Evolutionary conservation across 2,797 vertebrate species (phyloP).

Genomic region (Eupleurogrammus muticus): DNA sequence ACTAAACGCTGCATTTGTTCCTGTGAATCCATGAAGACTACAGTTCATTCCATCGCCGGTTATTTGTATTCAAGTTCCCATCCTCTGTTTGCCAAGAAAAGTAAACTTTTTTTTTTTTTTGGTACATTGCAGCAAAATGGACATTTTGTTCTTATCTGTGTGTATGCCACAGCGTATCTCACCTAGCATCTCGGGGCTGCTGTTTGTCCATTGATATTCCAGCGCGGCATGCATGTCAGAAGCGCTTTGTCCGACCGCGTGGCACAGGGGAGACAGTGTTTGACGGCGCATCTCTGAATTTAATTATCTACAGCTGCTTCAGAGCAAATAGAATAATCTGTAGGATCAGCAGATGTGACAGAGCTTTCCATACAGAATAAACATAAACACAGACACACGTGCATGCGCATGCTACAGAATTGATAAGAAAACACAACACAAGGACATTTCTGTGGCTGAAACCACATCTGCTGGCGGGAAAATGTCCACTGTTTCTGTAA

Average conservation of each 20-base stretch:
- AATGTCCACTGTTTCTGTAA: slow-evolving; percentile 37
- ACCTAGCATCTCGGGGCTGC: slow-evolving; percentile 34
- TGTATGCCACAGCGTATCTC: slow-evolving; percentile 29
- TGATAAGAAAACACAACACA: slow-evolving; percentile 1
- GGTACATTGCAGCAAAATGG: slow-evolving; percentile 31
- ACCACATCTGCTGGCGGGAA: slow-evolving; percentile 5
- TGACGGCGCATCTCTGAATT: slow-evolving; percentile 75
- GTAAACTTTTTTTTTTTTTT: slow-evolving; percentile 26
- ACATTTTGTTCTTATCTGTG: slow-evolving; percentile 43
- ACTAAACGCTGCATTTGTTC: too few species aligned
- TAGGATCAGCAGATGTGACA: slow-evolving; percentile 63
- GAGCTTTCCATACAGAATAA: slow-evolving; percentile 28
- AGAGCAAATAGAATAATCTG: slow-evolving; percentile 72
- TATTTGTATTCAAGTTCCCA: slow-evolving; percentile 22
- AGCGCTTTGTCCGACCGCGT: slow-evolving; percentile 67
- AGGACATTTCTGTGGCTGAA: slow-evolving; percentile 13
- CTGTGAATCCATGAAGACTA: background rate
- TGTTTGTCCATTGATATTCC: slow-evolving; percentile 78
- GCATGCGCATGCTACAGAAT: background rate
- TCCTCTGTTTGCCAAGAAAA: slow-evolving; percentile 19
- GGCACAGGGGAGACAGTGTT: slow-evolving; percentile 63
- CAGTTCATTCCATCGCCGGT: background rate
- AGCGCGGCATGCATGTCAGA: slow-evolving; percentile 67
- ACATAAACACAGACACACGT: background rate
- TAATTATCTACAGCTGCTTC: slow-evolving; percentile 80